phyloP scores from a whole-genome alignment of 2,888 invertebrate species.

The Lycia hirtaria region DNA sequence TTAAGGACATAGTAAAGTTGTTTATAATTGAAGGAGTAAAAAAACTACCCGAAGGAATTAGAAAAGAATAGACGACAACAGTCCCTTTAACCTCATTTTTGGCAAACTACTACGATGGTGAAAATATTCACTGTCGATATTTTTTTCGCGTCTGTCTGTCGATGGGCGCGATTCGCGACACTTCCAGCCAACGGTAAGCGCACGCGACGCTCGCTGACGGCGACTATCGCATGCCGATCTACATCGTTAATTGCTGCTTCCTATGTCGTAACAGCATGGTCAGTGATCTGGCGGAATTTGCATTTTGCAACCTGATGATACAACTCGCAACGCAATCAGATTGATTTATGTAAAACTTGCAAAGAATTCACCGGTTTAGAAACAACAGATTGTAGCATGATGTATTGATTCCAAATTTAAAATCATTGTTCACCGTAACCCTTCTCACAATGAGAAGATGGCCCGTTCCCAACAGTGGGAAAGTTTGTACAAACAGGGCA shows the following conservation, averaged over 20 bases:
- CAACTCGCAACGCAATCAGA: slow-evolving; percentile 7
- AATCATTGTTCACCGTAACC: too few relatives aligned
- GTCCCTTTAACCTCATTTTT: too few relatives aligned
- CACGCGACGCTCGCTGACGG: slow-evolving; percentile 24
- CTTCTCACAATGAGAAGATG: too few relatives aligned
- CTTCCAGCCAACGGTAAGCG: slow-evolving; percentile 14
- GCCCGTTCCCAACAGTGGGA: too few relatives aligned
- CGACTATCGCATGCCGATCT: slow-evolving; percentile 25
- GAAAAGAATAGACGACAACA: too few relatives aligned
- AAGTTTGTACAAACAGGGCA: too few relatives aligned
- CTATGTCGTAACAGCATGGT: slow-evolving; percentile 31
- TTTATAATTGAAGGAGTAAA: too few relatives aligned
- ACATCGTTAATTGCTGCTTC: slow-evolving; percentile 33
- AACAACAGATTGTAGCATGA: background rate
- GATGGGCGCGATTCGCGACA: slow-evolving; percentile 17
- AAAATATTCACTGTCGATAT: background rate
- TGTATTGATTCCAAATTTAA: too few relatives aligned
- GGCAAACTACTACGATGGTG: background rate
- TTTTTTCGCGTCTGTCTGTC: background rate
- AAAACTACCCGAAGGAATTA: too few relatives aligned
- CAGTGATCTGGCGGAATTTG: slow-evolving; percentile 33
- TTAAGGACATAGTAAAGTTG: too few relatives aligned
- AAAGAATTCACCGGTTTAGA: background rate
- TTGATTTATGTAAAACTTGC: background rate
- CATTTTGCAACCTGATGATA: slow-evolving; percentile 26